Percentiles rank a stretch among this genome's conserved stretches.
Evolutionary conservation across 2,113 vertebrate species (phyloP).

Genomic region (Sitta europaea): DNA sequence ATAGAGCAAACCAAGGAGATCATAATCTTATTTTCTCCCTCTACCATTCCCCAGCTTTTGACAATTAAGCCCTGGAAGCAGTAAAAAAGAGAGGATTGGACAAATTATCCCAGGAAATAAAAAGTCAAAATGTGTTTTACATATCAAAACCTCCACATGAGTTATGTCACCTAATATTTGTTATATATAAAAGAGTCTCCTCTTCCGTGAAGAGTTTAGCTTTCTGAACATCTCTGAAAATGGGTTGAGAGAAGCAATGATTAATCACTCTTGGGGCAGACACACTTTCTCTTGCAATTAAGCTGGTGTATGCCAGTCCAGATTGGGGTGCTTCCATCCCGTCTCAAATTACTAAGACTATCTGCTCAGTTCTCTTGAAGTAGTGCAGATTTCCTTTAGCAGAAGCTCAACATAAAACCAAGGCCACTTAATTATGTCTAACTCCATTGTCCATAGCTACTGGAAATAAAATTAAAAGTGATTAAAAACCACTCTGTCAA

Average conservation of each 20-base stretch:
- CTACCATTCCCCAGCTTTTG: rapidly evolving
- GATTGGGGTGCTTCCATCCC: neutral
- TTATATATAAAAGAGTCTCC: neutral
- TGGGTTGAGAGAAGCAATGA: neutral
- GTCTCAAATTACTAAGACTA: neutral
- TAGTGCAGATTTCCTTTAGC: neutral
- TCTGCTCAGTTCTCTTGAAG: neutral
- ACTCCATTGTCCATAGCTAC: neutral
- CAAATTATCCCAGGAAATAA: neutral
- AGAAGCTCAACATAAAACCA: neutral
- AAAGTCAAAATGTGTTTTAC: neutral
- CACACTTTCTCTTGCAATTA: neutral
- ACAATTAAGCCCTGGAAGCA: neutral
- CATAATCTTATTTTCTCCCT: neutral
- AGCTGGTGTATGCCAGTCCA: neutral
- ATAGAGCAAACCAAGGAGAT: neutral
- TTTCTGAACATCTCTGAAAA: neutral
- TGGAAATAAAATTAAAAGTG: neutral
- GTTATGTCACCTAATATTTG: neutral
- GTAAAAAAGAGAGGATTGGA: neutral
- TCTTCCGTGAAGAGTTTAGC: neutral
- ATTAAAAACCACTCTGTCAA: neutral
- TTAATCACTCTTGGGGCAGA: neutral
- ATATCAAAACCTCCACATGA: rapidly evolving
- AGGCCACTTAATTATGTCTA: neutral